Conservation (phyloP, 2,113 vertebrate species). For the Siniperca knerii region DNA sequence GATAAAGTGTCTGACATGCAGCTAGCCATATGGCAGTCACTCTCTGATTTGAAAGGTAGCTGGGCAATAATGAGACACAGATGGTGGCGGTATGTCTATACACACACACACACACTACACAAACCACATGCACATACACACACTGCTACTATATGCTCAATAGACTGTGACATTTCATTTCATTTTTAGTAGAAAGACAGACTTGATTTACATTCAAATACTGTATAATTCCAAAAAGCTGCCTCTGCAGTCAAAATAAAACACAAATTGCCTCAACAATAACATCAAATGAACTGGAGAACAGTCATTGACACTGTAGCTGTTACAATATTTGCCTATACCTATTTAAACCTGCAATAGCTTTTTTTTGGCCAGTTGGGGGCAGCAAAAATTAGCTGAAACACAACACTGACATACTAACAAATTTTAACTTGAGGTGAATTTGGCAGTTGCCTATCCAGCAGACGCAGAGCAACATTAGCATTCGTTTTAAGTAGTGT, state of each 20-base stretch:
- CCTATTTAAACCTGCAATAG: background rate
- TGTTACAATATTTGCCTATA: background rate
- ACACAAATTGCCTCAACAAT: background rate
- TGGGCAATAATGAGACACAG: conserved; percentile 69
- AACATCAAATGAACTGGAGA: background rate
- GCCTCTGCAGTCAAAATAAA: background rate
- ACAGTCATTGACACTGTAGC: background rate
- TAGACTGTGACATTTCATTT: background rate
- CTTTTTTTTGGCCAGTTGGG: too few species aligned
- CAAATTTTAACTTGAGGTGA: background rate
- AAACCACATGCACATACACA: background rate
- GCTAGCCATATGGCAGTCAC: conserved; percentile 51
- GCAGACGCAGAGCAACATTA: background rate
- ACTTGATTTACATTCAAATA: background rate
- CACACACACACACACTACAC: conserved; percentile 14
- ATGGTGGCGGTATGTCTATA: conserved; percentile 46
- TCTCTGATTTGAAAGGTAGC: conserved; percentile 57
- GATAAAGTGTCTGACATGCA: conserved; percentile 55
- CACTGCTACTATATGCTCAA: background rate
- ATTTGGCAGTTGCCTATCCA: background rate
- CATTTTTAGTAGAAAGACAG: background rate
- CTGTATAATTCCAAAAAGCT: background rate
- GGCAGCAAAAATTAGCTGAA: background rate
- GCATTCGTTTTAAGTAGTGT: background rate
- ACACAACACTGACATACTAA: background rate